Percentiles rank a stretch among this genome's conserved stretches.
phyloP scores from a whole-genome alignment of 2,888 invertebrate genomes.

The Acanthopleura granulata region DNA sequence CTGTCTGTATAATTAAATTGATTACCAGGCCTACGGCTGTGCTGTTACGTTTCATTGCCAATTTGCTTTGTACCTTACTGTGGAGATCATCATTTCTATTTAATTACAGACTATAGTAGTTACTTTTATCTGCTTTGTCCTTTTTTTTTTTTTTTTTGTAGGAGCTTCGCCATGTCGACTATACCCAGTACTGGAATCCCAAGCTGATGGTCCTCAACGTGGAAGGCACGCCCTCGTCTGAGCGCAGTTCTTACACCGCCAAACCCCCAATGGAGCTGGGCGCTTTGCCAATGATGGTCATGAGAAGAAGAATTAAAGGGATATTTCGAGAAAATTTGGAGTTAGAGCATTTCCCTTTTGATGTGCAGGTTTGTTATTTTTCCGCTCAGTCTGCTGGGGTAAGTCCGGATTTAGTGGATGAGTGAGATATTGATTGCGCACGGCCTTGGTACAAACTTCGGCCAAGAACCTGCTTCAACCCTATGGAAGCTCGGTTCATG shows the following conservation, averaged over 20 bases:
- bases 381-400: too few relatives aligned
- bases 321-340: slow-evolving; percentile 54
- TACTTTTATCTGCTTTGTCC: background rate
- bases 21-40: too few relatives aligned
- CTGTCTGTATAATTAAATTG: too few relatives aligned
- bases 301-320: slow-evolving; percentile 51
- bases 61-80: too few relatives aligned
- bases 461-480: too few relatives aligned
- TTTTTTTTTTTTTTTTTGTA: background rate
- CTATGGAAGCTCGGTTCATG: too few relatives aligned
- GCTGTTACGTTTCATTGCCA: too few relatives aligned
- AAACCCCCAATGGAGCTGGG: slow-evolving; percentile 40
- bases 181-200: slow-evolving; percentile 50
- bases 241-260: slow-evolving; percentile 38
- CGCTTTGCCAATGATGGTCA: slow-evolving; percentile 36
- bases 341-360: slow-evolving; percentile 58
- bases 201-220: slow-evolving; percentile 48
- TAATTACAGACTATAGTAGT: too few relatives aligned
- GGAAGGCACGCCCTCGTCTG: slow-evolving; percentile 41
- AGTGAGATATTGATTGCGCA: background rate
- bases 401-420: background rate
- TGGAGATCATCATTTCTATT: too few relatives aligned
- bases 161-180: slow-evolving; percentile 31
- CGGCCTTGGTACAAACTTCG: background rate
- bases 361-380: slow-evolving; percentile 53